Percentiles rank a stretch among this genome's conserved stretches.
Evolutionary conservation across 2,888 invertebrate genomes (phyloP).

Genomic region (Encarsia formosa): DNA sequence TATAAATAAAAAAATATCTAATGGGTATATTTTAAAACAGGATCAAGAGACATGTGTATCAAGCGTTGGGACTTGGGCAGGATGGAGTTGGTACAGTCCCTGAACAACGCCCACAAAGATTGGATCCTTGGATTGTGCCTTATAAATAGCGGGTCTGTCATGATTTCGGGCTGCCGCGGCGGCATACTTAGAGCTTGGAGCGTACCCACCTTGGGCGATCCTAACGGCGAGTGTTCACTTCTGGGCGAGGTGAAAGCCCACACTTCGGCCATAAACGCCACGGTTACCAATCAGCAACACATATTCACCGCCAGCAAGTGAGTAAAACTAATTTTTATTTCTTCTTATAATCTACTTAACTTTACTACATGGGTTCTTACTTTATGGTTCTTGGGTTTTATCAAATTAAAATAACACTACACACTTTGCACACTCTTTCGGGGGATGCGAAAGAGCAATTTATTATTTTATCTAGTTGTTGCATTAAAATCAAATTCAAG

Average conservation of each 20-base stretch:
- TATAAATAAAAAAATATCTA: too few species aligned
- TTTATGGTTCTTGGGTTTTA: conserved; percentile 14
- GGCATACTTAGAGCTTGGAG: conserved; percentile 73
- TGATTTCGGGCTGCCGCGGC: conserved; percentile 74
- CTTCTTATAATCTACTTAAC: conserved; percentile 11
- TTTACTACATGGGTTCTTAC: conserved; percentile 1
- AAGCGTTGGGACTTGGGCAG: conserved; percentile 75
- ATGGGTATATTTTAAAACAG: too few species aligned
- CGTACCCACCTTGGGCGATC: conserved; percentile 45
- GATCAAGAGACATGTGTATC: conserved; percentile 79
- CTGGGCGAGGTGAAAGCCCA: conserved; percentile 68
- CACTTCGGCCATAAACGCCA: conserved; percentile 64
- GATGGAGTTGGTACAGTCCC: conserved; percentile 60
- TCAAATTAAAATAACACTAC: background rate
- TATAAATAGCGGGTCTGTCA: conserved; percentile 54
- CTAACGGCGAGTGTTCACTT: conserved; percentile 61
- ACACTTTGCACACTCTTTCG: conserved; percentile 8
- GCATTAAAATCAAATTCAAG: background rate
- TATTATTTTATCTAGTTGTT: background rate
- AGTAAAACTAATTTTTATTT: conserved; percentile 49
- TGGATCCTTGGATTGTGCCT: conserved; percentile 76
- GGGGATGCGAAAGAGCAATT: conserved; percentile 14
- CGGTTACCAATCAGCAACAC: conserved; percentile 61
- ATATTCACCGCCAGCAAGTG: conserved; percentile 83
- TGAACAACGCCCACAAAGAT: conserved; percentile 82